These are phyloP conservation scores for Aleiodes alternator DNA, from an alignment of 2,888 invertebrate species.

Conservation along the genomic window DNA sequence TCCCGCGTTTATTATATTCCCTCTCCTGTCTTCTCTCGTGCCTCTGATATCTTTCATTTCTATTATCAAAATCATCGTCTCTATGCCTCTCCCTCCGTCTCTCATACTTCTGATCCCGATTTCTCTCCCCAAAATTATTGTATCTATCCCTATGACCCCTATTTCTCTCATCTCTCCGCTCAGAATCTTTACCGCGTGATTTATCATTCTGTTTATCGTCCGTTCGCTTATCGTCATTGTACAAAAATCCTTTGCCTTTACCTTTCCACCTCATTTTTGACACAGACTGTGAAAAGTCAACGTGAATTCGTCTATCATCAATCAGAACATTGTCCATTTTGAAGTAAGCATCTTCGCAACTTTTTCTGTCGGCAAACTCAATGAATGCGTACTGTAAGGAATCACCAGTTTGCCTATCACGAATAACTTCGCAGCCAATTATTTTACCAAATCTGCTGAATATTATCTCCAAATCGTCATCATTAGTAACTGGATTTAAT, in stretches of 20 bases:
- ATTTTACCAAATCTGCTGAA: slow-evolving; percentile 97
- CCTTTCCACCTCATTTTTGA: slow-evolving; percentile 95
- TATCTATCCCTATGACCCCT: slow-evolving; percentile 49
- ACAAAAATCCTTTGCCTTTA: slow-evolving; percentile 87
- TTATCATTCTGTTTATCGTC: slow-evolving; percentile 42
- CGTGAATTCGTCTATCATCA: slow-evolving; percentile 98
- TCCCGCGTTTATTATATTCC: slow-evolving; percentile 52
- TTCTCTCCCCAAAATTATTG: slow-evolving; percentile 48
- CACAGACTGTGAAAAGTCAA: slow-evolving; percentile 99
- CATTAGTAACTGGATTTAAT: slow-evolving; percentile 97
- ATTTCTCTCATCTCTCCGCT: slow-evolving; percentile 40
- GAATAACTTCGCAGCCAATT: slow-evolving; percentile 93
- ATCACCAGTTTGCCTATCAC: slow-evolving; percentile 93
- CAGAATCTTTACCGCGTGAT: not conserved
- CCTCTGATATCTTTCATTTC: slow-evolving; percentile 47
- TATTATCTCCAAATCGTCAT: slow-evolving; percentile 98
- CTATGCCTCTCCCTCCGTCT: slow-evolving; percentile 52
- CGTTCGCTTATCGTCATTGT: slow-evolving; percentile 73
- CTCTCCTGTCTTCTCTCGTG: slow-evolving; percentile 47
- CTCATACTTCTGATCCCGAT: slow-evolving; percentile 46
- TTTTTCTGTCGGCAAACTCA: slow-evolving; percentile 93
- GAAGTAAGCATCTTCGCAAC: slow-evolving; percentile 98
- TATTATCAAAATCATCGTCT: slow-evolving; percentile 52
- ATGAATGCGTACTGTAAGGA: slow-evolving; percentile 99
- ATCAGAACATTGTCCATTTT: slow-evolving; percentile 99